A percentile compares a stretch with the other conserved stretches of the same genome.
Conservation (phyloP, 53 echinoderm and acorn worm species). For the Holothuria scabra region DNA sequence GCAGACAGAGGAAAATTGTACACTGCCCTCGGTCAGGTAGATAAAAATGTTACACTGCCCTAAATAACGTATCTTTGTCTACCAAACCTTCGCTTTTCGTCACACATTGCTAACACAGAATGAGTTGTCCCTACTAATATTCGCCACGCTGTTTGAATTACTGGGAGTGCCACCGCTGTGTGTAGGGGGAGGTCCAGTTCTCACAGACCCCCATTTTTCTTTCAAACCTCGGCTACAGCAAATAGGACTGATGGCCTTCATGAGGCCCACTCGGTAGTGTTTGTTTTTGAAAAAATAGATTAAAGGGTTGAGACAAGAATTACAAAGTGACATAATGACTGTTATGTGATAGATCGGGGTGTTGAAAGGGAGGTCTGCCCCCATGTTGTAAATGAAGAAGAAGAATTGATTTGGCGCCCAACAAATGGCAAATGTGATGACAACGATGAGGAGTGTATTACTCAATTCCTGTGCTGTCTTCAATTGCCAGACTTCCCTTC, state of each 20-base stretch:
- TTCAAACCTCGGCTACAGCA: constrained; percentile 15
- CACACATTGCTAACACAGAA: neutral
- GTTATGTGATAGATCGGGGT: constrained; percentile 71
- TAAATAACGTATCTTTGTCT: no score
- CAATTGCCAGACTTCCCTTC: constrained; percentile 74
- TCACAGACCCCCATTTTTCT: constrained; percentile 14
- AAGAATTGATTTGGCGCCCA: constrained; percentile 89
- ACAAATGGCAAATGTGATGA: constrained; percentile 85
- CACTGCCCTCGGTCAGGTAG: no score
- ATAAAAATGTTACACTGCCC: no score
- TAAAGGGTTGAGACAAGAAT: constrained; percentile 89
- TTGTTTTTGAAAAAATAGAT: constrained; percentile 91
- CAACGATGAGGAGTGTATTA: constrained; percentile 74
- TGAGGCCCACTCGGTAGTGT: constrained; percentile 61
- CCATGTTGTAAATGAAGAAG: constrained; percentile 82
- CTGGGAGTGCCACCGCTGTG: constrained; percentile 27
- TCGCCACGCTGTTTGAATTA: constrained; percentile 10
- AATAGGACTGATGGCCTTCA: constrained; percentile 52
- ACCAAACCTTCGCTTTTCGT: neutral
- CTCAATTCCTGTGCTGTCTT: constrained; percentile 75
- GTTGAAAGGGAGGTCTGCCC: constrained; percentile 69
- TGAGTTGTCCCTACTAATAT: constrained; percentile 24
- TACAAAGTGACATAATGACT: constrained; percentile 80
- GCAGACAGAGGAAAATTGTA: no score
- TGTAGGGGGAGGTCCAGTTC: constrained; percentile 29